Conservation (phyloP, 2,113 vertebrate genomes). For the Sinocyclocheilus grahami region DNA sequence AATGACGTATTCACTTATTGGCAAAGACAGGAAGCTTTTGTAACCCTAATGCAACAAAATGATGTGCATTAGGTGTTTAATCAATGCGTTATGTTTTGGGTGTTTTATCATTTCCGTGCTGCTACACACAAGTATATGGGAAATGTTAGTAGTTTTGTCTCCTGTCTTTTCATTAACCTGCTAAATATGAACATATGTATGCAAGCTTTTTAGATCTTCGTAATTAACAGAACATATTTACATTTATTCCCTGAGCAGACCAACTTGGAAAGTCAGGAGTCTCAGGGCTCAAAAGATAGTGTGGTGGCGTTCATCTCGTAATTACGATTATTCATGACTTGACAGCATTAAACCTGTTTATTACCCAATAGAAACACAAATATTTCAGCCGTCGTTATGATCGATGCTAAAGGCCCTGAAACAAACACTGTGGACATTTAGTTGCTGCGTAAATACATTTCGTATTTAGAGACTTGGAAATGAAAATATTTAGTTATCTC, state of each 20-base stretch:
- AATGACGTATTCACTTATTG: neutral
- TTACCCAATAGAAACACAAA: neutral
- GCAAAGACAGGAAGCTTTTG: neutral
- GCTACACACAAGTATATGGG: neutral
- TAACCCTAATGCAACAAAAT: neutral
- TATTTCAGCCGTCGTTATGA: neutral
- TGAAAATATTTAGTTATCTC: neutral
- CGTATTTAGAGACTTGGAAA: neutral
- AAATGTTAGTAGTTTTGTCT: neutral
- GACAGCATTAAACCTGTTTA: neutral
- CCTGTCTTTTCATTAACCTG: no score
- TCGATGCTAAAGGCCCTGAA: neutral
- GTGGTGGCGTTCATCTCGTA: neutral
- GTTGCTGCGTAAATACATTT: neutral
- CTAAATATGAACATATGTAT: no score
- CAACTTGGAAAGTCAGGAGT: neutral
- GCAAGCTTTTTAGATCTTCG: no score
- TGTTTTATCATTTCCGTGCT: neutral
- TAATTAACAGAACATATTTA: no score
- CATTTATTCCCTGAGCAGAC: neutral
- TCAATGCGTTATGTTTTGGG: neutral
- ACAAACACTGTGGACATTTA: constrained; percentile 1
- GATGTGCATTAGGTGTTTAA: neutral
- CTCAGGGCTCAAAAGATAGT: neutral
- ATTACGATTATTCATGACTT: neutral